Conservation (phyloP, 2,797 vertebrate species). For the Acipenser transmontanus region DNA sequence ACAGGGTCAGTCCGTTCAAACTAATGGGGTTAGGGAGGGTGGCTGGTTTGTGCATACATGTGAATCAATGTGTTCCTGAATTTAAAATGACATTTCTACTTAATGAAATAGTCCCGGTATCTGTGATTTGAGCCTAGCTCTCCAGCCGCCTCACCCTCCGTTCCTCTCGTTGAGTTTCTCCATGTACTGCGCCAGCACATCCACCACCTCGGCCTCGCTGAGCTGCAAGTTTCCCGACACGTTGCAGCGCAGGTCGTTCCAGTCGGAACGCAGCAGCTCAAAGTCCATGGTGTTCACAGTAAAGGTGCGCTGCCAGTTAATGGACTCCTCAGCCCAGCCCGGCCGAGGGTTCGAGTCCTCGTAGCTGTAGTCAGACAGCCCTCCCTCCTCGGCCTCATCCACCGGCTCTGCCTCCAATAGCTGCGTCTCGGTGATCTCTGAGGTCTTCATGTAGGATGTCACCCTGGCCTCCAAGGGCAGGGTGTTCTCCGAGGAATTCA, state of each 20-base stretch:
- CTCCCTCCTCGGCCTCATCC: slow-evolving; percentile 55
- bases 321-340: slow-evolving; percentile 86
- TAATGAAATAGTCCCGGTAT: too few species aligned
- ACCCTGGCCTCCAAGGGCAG: slow-evolving; percentile 39
- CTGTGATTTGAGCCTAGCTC: background rate
- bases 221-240: slow-evolving; percentile 96
- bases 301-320: slow-evolving; percentile 96
- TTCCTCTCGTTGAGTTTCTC: slow-evolving; percentile 87
- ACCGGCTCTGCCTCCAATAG: slow-evolving; percentile 48
- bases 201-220: slow-evolving; percentile 84
- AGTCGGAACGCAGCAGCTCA: slow-evolving; percentile 90
- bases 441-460: slow-evolving; percentile 76
- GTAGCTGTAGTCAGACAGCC: slow-evolving; percentile 71
- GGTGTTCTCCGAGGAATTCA: slow-evolving; percentile 51
- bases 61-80: too few species aligned
- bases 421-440: slow-evolving; percentile 62
- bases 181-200: slow-evolving; percentile 93
- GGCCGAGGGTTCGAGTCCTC: slow-evolving; percentile 70
- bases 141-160: slow-evolving; percentile 61
- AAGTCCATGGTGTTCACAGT: slow-evolving; percentile 91
- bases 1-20: too few species aligned
- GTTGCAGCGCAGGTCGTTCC: slow-evolving; percentile 96
- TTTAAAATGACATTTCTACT: too few species aligned
- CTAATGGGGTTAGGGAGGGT: too few species aligned
- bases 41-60: too few species aligned